A percentile compares a stretch with the other conserved stretches of the same genome.
These are phyloP conservation scores for Neoascia interrupta DNA, from an alignment of 2,888 invertebrate species.

Conservation along the genomic window DNA sequence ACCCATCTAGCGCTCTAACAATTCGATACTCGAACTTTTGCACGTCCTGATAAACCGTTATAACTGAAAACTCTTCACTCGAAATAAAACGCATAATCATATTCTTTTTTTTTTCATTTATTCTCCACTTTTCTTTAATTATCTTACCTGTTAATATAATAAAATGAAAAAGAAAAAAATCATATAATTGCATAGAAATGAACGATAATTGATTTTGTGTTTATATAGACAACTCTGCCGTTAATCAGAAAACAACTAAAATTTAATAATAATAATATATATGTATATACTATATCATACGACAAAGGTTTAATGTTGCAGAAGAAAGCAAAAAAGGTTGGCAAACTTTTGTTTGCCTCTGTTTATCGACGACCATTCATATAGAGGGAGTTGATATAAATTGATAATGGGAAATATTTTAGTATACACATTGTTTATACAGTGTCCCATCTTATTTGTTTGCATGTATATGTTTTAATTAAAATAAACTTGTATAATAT, in stretches of 20 bases:
- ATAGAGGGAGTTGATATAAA: neutral
- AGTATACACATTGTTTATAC: constrained; percentile 35
- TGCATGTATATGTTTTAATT: constrained; percentile 29
- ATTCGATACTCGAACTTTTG: constrained; percentile 54
- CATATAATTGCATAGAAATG: constrained; percentile 48
- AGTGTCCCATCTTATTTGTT: no score
- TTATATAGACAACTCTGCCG: constrained; percentile 15
- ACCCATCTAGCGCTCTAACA: constrained; percentile 29
- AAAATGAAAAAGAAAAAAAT: constrained; percentile 29
- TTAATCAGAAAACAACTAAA: constrained; percentile 22
- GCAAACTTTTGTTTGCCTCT: no score
- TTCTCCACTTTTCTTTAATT: constrained; percentile 51
- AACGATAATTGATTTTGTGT: constrained; percentile 30
- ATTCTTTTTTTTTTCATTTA: constrained; percentile 36
- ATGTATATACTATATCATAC: no score
- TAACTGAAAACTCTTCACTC: neutral
- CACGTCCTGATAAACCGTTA: constrained; percentile 8
- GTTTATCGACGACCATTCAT: neutral
- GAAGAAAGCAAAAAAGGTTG: no score
- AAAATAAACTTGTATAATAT: constrained; percentile 63
- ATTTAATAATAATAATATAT: no score
- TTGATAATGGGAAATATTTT: constrained; percentile 18
- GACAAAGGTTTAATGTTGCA: no score
- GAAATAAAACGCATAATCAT: constrained; percentile 24
- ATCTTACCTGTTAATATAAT: constrained; percentile 62